Base-by-base conservation (phyloP, 2,888 invertebrate species). In the Drosophila stalkeri region DNA sequence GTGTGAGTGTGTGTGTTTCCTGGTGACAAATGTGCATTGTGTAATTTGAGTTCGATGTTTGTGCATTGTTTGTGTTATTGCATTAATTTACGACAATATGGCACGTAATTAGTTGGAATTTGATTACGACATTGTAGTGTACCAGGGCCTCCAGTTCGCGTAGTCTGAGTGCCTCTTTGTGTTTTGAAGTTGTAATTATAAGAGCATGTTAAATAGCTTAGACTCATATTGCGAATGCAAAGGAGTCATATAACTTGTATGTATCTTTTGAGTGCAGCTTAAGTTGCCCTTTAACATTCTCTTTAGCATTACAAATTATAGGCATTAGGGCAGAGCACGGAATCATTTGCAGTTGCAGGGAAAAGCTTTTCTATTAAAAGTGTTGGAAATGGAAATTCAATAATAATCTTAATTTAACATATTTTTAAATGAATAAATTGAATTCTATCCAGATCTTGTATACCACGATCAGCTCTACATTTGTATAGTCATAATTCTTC, bases 51-150 rank as follows among this genome's bases (percentile, higher is more conserved):
- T 75, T 73, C 75, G 47, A 43, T 86, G 89, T 84, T 84, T 75
- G 72, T 64, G 81, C 77, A 79, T 84, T 86, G 78, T 87, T 85
- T 89, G 82, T 81, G 74, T 90, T 87, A 86, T 87, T 88, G 88
- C 84, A 84, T 87, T 90, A 87, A 89, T 84, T 83, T 75, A 77
- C 86, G 73, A 88, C 91, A 91, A 90, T 90, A 90, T 85, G 89
- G 72, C 64, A 66, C 83, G 77, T 89, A 89, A 90, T 89, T 91
- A 90, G 83, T 72, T 73, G 73, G 78, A 88, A 88, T 90, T 84
- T 89, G 90, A 90, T 89, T 89, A 86, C 77, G 64, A 54, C 81
- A 77, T 81, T 86, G 72, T 72, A 39, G 11, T 54, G 54, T n/a
- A n/a, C n/a, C 54, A 51, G 51, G 9, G 59, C 37, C 43, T 62